Percentiles rank a stretch among this genome's conserved stretches.
These are phyloP conservation scores for Micromesistius poutassou DNA, from an alignment of 2,797 vertebrate species.

Conservation along the genomic window DNA sequence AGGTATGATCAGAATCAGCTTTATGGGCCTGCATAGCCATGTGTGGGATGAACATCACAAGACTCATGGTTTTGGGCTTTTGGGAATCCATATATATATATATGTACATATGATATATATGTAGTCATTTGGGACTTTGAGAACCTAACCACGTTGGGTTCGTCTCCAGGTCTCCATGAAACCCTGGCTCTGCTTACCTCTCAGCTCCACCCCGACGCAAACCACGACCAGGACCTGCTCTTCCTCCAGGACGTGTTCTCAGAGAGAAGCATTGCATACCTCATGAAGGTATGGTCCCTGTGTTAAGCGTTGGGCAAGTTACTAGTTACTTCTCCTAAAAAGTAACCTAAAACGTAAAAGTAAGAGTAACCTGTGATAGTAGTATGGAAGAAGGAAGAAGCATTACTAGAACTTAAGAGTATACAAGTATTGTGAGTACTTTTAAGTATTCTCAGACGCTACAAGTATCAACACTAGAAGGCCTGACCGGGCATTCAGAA, in stretches of 20 bases:
- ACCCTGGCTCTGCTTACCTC: conserved; percentile 89
- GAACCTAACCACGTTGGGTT: not conserved
- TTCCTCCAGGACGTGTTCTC: conserved; percentile 89
- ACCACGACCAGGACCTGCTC: conserved; percentile 87
- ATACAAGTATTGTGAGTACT: not conserved
- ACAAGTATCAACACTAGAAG: too few species aligned
- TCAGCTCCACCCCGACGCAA: conserved; percentile 87
- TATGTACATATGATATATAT: not conserved
- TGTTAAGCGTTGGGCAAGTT: not conserved
- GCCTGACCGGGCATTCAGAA: too few species aligned
- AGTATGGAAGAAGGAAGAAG: too few species aligned
- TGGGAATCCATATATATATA: not conserved
- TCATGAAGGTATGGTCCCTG: conserved; percentile 84
- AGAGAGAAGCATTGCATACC: conserved; percentile 84
- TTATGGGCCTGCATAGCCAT: too few species aligned
- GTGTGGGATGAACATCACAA: not conserved
- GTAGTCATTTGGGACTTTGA: not conserved
- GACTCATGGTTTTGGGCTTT: not conserved
- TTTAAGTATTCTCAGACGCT: not conserved
- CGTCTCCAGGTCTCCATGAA: conserved; percentile 83
- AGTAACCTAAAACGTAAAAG: too few species aligned
- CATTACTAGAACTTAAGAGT: not conserved
- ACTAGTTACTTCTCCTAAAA: too few species aligned
- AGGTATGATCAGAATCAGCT: too few species aligned
- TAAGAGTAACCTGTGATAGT: not conserved